Conservation (phyloP, 2,888 invertebrate species). For the Heliconius charithonia region DNA sequence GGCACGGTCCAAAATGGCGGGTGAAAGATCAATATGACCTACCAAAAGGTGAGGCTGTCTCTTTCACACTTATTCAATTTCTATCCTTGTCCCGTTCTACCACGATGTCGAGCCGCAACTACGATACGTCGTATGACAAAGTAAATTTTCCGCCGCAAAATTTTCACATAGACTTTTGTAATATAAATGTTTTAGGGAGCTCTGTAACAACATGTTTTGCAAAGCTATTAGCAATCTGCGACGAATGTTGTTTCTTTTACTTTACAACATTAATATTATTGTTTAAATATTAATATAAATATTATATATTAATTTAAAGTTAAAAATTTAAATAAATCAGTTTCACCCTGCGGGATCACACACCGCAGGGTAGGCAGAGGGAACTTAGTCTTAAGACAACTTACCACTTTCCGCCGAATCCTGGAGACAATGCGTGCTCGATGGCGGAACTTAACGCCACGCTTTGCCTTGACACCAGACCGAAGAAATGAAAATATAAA, state of each 20-base stretch:
- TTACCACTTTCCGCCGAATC: no score
- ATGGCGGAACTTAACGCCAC: no score
- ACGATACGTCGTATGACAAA: constrained; percentile 76
- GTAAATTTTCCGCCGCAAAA: constrained; percentile 68
- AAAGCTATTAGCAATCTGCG: constrained; percentile 70
- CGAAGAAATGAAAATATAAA: no score
- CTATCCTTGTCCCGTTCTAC: constrained; percentile 60
- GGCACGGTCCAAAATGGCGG: constrained; percentile 81
- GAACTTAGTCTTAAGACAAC: no score
- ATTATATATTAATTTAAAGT: constrained; percentile 4
- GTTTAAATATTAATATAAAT: no score
- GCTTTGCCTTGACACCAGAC: no score
- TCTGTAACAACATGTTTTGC: constrained; percentile 65
- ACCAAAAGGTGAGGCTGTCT: constrained; percentile 73
- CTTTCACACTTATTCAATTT: constrained; percentile 55
- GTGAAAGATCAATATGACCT: constrained; percentile 84
- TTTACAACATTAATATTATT: constrained; percentile 25
- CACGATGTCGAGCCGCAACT: constrained; percentile 67
- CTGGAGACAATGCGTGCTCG: no score
- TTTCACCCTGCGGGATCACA: no score
- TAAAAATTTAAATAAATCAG: no score
- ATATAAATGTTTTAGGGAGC: constrained; percentile 55
- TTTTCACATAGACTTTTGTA: constrained; percentile 61
- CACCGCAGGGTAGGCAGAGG: no score
- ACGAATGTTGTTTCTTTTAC: constrained; percentile 57